These are phyloP conservation scores for Tenualosa thibaudeaui DNA, from an alignment of 2,797 vertebrate genomes.

Conservation along the genomic window DNA sequence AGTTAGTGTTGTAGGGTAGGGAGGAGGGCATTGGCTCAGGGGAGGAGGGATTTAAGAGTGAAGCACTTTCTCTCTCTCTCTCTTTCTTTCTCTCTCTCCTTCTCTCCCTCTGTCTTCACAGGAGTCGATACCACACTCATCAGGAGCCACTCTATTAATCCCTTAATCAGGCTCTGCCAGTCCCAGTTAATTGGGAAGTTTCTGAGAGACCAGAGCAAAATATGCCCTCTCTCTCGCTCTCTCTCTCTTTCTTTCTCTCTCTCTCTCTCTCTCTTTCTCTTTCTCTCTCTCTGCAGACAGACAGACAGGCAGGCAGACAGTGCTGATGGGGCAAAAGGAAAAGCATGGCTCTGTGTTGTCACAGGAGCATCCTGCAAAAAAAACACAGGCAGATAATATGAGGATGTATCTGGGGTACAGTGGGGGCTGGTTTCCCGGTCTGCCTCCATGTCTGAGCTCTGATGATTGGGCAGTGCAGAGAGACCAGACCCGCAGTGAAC, in stretches of 20 bases:
- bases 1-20: conserved; percentile 29
- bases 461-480: not conserved
- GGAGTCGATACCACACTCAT: conserved; percentile 60
- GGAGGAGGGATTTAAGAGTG: conserved; percentile 43
- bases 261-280: not conserved
- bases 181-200: conserved; percentile 52
- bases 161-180: conserved; percentile 56
- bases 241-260: conserved; percentile 9
- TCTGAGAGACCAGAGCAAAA: conserved; percentile 42
- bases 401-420: not conserved
- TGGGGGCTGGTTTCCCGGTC: no score
- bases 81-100: not conserved
- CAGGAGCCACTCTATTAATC: conserved; percentile 55
- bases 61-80: conserved; percentile 30
- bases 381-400: not conserved
- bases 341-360: conserved; percentile 11
- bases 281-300: not conserved
- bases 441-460: not conserved
- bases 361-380: not conserved
- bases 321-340: not conserved
- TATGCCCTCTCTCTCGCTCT: conserved; percentile 25
- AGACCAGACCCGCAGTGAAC: not conserved
- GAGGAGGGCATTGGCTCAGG: conserved; percentile 38
- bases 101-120: not conserved
- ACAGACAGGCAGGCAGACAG: not conserved